Evolutionary conservation across 53 echinoderm and acorn worm genomes (phyloP).

Genomic region (Astropecten irregularis): DNA sequence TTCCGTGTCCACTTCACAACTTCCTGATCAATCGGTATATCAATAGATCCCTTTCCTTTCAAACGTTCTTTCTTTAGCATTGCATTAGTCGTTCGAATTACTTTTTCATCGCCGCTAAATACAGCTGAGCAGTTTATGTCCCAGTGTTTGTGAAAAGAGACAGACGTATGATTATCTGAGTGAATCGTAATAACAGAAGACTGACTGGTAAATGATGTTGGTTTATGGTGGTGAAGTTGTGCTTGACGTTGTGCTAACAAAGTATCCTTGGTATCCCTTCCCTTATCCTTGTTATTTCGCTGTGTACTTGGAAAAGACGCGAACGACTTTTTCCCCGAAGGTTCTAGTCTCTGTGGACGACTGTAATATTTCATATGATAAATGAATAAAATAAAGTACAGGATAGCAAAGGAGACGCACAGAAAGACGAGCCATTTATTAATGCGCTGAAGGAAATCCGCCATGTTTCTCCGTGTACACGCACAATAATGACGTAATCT

Average conservation of each 20-base stretch:
- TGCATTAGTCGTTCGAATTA: constrained; percentile 42
- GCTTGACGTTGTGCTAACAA: neutral
- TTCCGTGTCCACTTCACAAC: constrained; percentile 67
- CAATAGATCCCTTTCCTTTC: constrained; percentile 23
- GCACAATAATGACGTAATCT: too few relatives aligned
- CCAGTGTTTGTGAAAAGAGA: constrained; percentile 70
- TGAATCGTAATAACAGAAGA: neutral
- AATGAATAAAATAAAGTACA: neutral
- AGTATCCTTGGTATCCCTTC: neutral
- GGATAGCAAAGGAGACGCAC: neutral
- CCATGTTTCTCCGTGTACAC: neutral
- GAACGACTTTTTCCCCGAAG: too few relatives aligned
- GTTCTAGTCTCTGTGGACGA: too few relatives aligned
- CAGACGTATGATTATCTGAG: too few relatives aligned
- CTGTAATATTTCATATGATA: neutral
- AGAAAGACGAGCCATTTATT: neutral
- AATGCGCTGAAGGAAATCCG: neutral
- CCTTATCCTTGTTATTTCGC: neutral
- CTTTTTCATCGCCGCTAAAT: constrained; percentile 45
- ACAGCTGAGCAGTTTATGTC: constrained; percentile 76
- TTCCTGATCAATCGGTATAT: constrained; percentile 64
- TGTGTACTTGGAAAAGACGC: too few relatives aligned
- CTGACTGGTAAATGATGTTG: neutral
- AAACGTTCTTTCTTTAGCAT: constrained; percentile 49
- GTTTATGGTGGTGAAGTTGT: neutral